Percentiles rank a stretch among this genome's conserved stretches.
Conservation (phyloP, 1,140 invertebrate species). For the Magallana ariakensis region DNA sequence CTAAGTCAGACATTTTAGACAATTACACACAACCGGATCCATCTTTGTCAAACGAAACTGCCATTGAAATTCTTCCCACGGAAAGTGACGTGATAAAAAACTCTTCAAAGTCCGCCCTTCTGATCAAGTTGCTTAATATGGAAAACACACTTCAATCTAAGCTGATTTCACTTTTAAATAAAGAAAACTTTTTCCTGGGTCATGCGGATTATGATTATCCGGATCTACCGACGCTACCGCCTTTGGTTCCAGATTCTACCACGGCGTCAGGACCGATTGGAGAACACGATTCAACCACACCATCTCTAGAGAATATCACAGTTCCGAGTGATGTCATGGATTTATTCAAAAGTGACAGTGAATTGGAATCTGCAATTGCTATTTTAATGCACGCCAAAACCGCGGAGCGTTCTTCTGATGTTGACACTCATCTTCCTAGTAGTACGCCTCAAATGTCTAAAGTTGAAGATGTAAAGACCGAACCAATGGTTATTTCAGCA, state of each 20-base stretch:
- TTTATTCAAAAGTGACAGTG: neutral
- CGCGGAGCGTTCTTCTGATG: no score
- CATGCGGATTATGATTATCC: constrained; percentile 10
- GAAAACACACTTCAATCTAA: constrained; percentile 14
- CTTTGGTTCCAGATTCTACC: constrained; percentile 2
- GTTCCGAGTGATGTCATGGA: neutral
- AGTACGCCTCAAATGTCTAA: neutral
- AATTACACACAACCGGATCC: neutral
- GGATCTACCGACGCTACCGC: neutral
- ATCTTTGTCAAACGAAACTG: neutral
- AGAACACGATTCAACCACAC: neutral
- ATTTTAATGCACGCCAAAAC: neutral
- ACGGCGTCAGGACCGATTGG: neutral
- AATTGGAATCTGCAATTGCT: neutral
- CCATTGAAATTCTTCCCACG: neutral
- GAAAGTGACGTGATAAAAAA: neutral
- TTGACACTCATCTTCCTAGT: neutral
- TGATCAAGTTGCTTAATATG: neutral
- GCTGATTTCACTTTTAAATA: neutral
- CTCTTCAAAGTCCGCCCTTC: neutral
- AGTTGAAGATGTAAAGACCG: neutral
- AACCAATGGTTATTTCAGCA: neutral
- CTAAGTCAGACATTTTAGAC: neutral
- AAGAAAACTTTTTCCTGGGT: constrained; percentile 11
- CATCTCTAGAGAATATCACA: neutral